Evolutionary conservation across 2,797 vertebrate genomes (phyloP), one percentile per base, ranked within the genome.

Genomic region (Heliangelus exortis): DNA sequence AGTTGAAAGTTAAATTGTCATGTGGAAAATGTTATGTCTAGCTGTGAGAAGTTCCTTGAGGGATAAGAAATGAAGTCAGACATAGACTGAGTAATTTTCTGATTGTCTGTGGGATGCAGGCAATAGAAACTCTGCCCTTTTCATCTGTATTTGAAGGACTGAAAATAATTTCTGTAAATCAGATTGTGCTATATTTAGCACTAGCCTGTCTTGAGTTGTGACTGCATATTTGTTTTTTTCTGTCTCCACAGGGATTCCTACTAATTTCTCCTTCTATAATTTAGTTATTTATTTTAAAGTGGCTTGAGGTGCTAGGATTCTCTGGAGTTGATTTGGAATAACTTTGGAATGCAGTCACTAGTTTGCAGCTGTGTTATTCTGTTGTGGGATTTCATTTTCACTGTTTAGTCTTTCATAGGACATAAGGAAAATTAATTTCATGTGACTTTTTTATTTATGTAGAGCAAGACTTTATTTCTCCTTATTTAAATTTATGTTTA

Each of bases 71-170:
- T 33, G 4, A 66, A 91, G 22, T 57, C 28, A 86, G 43, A 43
- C 3, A 51, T 31, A 31, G 33, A 55, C 3, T 59, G 21, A 75
- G 6, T 76, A 58, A 29, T 10, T 57, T 90, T 45, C 9, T 71
- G 82, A 0, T 48, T 6, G 0, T 63, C 81, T 79, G 6, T 66
- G 51, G 5, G 3, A 39, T 36, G 36, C 7, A 59, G 8, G 4
- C 9, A 78, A 15, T 43, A 69, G 12, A 8, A 84, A n/a, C 4
- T 48, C 13, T 54, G 3, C 23, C 3, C 5, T 57, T 84, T 88
- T 90, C 5, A 69, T 93, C 48, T 87, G 22, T 54, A 61, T 82
- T 92, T 84, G 57, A 90, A 77, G 67, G 22, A 88, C 9, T 43
- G 34, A 47, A 74, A 63, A 6, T 3, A 3, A 76, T 71, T 78